Conservation (phyloP, 1,140 invertebrate species). For the Drosophila equinoxialis region DNA sequence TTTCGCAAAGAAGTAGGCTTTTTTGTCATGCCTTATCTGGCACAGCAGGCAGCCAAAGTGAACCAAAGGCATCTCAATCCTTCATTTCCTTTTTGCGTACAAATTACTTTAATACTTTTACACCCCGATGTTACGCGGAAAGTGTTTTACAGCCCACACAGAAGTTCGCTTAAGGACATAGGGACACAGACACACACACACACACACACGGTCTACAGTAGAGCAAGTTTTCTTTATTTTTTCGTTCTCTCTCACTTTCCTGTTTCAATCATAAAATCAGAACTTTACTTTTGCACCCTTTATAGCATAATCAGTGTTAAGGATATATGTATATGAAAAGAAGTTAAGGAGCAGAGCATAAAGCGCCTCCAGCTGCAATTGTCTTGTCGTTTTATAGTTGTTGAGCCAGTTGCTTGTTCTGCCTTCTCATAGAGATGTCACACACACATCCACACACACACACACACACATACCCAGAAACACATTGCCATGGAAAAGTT, state of each 20-base stretch:
- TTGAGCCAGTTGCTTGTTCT: slow-evolving; percentile 24
- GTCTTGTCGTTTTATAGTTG: slow-evolving; percentile 76
- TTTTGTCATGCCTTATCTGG: slow-evolving; percentile 53
- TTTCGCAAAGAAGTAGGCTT: slow-evolving; percentile 15
- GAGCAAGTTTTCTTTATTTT: not conserved
- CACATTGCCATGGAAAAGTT: slow-evolving; percentile 5
- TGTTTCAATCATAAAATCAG: slow-evolving; percentile 79
- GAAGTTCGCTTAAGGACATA: slow-evolving; percentile 3
- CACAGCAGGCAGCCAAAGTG: slow-evolving; percentile 54
- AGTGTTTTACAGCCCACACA: slow-evolving; percentile 62
- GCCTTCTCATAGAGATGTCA: not conserved
- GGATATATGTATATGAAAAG: slow-evolving; percentile 26
- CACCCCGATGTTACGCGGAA: slow-evolving; percentile 68
- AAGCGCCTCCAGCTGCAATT: slow-evolving; percentile 67
- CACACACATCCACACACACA: no score
- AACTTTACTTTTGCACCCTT: slow-evolving; percentile 70
- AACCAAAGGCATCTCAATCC: not conserved
- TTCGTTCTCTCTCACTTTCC: slow-evolving; percentile 25
- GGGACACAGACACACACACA: not conserved
- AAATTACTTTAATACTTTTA: slow-evolving; percentile 80
- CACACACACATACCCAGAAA: no score
- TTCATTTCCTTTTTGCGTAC: slow-evolving; percentile 48
- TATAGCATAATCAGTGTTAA: slow-evolving; percentile 72
- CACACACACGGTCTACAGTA: not conserved
- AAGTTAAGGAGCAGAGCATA: slow-evolving; percentile 10